Conservation (phyloP, 2,797 vertebrate genomes). For the Sebastes cheni region DNA sequence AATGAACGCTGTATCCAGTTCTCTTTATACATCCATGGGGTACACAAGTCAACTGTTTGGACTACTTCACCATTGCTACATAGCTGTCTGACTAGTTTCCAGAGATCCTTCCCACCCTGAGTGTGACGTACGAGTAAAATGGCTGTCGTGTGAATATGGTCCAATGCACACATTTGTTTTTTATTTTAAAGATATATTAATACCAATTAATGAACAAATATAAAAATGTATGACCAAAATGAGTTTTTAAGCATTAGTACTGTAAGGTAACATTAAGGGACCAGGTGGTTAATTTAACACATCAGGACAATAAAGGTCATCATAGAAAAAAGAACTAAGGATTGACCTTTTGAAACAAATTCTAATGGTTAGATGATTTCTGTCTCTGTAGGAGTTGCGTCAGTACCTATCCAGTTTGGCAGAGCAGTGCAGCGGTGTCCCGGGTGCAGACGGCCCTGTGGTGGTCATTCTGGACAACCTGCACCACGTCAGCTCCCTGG, state of each 20-base stretch:
- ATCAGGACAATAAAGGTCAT: not conserved
- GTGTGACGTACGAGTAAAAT: too few relatives aligned
- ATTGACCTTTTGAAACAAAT: not conserved
- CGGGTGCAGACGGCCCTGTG: slow-evolving; percentile 88
- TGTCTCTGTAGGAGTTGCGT: slow-evolving; percentile 87
- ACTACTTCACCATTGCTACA: not conserved
- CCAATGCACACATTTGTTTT: too few relatives aligned
- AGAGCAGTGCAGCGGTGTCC: slow-evolving; percentile 90
- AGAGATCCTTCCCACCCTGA: too few relatives aligned
- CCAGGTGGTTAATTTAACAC: not conserved
- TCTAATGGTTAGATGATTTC: not conserved
- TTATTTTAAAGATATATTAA: too few relatives aligned
- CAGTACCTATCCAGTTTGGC: slow-evolving; percentile 95
- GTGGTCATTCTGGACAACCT: slow-evolving; percentile 97
- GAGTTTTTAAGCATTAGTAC: not conserved
- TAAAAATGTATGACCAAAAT: too few relatives aligned
- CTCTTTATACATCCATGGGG: not conserved
- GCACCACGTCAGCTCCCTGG: slow-evolving; percentile 94
- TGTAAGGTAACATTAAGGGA: not conserved
- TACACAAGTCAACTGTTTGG: not conserved
- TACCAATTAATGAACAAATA: too few relatives aligned
- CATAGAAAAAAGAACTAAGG: not conserved
- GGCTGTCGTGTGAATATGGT: too few relatives aligned
- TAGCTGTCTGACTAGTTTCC: too few relatives aligned
- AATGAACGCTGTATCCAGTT: too few relatives aligned